Base-by-base conservation (phyloP, 2,888 invertebrate genomes). In the Drosophila antonietae region DNA sequence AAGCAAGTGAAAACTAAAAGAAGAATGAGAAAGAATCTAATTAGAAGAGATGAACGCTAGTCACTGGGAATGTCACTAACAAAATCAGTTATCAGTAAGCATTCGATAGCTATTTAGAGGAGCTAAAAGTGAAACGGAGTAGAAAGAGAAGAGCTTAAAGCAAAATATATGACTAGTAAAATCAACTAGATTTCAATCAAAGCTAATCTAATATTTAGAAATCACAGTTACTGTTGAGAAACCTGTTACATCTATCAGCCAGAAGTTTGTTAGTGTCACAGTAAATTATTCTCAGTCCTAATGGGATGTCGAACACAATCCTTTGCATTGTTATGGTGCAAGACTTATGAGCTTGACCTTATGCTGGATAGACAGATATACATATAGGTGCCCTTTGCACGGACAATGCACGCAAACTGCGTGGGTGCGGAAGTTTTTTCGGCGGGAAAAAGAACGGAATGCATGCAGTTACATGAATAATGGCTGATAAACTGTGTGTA, bases 1-100 rank as follows among this genome's bases (percentile, higher is more conserved):
- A 41, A 20, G 67, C 56, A 52, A 62, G 67, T 57, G 43, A 52
- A 61, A 55, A 46, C 33, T 10, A 23, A 6, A 23, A 57, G 35
- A 35, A 33, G 44, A 35, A 43, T 3, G n/a, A 14, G 53, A 31
- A 44, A 2, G 33, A 33, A 43, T 20, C 4, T 15, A 18, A 14
- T 14, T 1, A 2, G 1, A 14, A 44, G 33, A 57, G 57, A 57
- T 57, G 57, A 44, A 33, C 57, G 23, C 10, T 44, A 7, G 20
- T 35, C 20, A 15, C 44, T 2, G 14, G 33, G 56, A 33, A 31
- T 33, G 33, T 15, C 18, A 14, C 20, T n/a, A 3, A 10, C 18
- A 18, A 10, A 43, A 43, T 41, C 41, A 46, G 7, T 6, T 14
- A 39, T 39, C 37, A 39, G 37, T 37, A 37, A 39, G 4, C 15